These are phyloP conservation scores for Eilema depressum DNA, from an alignment of 2,888 invertebrate genomes.

Conservation along the genomic window DNA sequence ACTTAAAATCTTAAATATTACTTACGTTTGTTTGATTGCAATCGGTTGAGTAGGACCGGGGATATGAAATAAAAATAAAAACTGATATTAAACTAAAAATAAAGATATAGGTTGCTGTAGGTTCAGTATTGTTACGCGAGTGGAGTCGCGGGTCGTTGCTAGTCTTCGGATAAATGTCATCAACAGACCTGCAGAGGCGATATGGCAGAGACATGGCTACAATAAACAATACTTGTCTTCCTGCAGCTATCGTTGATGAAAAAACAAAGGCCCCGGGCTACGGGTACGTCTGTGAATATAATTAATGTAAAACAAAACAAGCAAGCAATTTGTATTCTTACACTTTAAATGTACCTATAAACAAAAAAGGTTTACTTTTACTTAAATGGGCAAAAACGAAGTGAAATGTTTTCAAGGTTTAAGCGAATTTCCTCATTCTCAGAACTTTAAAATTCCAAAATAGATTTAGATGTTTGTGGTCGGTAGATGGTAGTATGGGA, in stretches of 20 bases:
- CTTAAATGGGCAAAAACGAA: no score
- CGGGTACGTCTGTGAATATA: neutral
- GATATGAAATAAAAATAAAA: no score
- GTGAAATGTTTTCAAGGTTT: no score
- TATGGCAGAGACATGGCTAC: neutral
- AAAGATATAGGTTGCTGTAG: no score
- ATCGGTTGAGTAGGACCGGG: no score
- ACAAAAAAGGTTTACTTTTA: neutral
- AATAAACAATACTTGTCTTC: slow-evolving; percentile 14
- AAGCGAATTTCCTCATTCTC: no score
- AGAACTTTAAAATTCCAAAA: no score
- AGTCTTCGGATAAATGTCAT: neutral
- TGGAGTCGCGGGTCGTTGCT: neutral
- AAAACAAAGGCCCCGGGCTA: slow-evolving; percentile 7
- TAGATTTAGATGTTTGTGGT: neutral
- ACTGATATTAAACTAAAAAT: no score
- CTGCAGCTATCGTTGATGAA: neutral
- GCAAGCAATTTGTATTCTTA: neutral
- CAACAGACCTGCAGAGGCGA: neutral
- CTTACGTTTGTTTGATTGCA: no score
- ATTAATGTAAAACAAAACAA: neutral
- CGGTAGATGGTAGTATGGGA: no score
- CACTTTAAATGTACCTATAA: neutral
- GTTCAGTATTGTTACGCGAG: no score
- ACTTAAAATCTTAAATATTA: no score